Evolutionary conservation across 2,113 vertebrate genomes (phyloP), one percentile per base, ranked within the genome.

Genomic region (Anhinga anhinga): DNA sequence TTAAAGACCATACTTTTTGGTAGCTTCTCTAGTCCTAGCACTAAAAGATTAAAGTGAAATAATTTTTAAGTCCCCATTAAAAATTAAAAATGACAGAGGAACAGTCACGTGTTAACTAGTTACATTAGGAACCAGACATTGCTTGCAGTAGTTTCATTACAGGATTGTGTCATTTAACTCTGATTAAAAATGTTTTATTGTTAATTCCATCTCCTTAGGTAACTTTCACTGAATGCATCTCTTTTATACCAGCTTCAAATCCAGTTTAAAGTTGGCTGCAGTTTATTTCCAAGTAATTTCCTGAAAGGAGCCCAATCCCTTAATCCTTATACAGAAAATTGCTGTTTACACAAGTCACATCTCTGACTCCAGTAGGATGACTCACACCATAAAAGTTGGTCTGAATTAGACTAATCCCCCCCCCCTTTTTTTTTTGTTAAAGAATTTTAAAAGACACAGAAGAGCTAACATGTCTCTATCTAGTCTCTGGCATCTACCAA

Each of bases 401-500:
- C 59, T 59, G 86, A 93, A 91, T 95, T 90, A 52, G 42, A 77
- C 78, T 76, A 89, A 78, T 50, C 25, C 10, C 5, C 18, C 18
- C 25, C 9, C 3, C 15, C 1, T 58, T 45, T 67, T 74, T 61
- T 83, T 79, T 73, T 67, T 23, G 42, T 1, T 0, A 14, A 88
- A 93, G 80, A 88, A 94, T 91, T 94, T 91, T 79, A 82, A 92
- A 92, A 72, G 93, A 82, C 86, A 44, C 67, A 61, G 81, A 77
- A 93, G 83, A 91, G 66, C 91, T 91, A 95, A 95, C 20, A 21
- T 95, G 84, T 82, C 95, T 95, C 96, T 97, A 97, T 97, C 96
- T 97, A 53, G 83, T 93, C 91, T 96, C 88, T 16, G 73, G 70
- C 93, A 97, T 96, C 95, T 92, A 93, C 84, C 6, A 36, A 62